Conservation (phyloP, 2,113 vertebrate species). For the Corythornis madagascariensis region DNA sequence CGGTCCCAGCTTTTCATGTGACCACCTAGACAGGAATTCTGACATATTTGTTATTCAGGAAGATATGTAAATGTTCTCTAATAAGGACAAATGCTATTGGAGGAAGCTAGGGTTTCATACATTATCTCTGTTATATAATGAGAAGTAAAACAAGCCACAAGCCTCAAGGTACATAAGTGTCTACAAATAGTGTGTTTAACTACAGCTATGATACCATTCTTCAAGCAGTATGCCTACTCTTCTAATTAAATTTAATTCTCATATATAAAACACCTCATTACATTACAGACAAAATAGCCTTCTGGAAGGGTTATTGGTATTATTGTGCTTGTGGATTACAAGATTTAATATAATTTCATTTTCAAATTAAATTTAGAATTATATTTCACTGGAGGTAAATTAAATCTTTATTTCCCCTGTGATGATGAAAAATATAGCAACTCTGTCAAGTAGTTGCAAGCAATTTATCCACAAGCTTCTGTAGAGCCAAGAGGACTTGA, state of each 20-base stretch:
- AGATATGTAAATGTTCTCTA: background rate
- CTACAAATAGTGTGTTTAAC: conserved; percentile 46
- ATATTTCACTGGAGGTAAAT: conserved; percentile 24
- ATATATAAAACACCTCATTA: conserved; percentile 38
- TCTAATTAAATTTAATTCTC: conserved; percentile 64
- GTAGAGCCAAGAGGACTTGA: background rate
- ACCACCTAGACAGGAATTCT: background rate
- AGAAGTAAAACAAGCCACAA: conserved; percentile 39
- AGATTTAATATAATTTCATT: conserved; percentile 43
- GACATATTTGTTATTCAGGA: background rate
- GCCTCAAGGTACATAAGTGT: conserved; percentile 42
- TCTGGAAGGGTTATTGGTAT: conserved; percentile 40
- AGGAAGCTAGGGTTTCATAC: background rate
- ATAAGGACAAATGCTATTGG: conserved; percentile 11
- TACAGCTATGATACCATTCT: conserved; percentile 32
- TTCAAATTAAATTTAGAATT: conserved; percentile 47
- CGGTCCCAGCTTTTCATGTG: background rate
- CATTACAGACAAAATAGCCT: conserved; percentile 49
- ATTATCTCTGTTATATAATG: conserved; percentile 19
- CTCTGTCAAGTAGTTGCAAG: background rate
- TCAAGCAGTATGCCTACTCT: conserved; percentile 22
- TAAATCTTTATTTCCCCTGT: conserved; percentile 48
- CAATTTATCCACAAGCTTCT: conserved; percentile 27
- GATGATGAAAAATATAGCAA: background rate
- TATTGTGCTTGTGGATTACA: conserved; percentile 2